A percentile compares a stretch with the other conserved stretches of the same genome.
These are phyloP conservation scores for Poecilia gillii DNA, from an alignment of 2,797 vertebrate species.

Conservation along the genomic window DNA sequence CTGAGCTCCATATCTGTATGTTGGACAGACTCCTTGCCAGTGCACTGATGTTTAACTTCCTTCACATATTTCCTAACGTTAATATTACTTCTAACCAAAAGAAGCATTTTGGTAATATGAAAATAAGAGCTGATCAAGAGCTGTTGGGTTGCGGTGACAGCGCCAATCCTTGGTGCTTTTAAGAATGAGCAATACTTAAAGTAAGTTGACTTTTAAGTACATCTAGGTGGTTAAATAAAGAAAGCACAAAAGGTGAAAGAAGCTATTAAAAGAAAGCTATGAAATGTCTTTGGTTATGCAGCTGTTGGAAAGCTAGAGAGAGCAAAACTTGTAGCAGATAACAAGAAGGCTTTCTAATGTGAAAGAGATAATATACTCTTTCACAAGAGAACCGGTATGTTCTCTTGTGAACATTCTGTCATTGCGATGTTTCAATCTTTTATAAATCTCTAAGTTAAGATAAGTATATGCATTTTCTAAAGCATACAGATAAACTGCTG, in stretches of 20 bases:
- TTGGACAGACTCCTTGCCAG: neutral
- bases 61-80: neutral
- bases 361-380: neutral
- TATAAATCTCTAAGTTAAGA: neutral
- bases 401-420: neutral
- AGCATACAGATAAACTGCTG: neutral
- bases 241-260: neutral
- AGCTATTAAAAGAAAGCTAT: neutral
- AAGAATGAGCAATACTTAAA: neutral
- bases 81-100: neutral
- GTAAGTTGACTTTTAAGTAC: neutral
- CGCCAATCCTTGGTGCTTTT: neutral
- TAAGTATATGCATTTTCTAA: neutral
- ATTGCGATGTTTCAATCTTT: neutral
- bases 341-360: neutral
- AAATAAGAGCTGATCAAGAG: neutral
- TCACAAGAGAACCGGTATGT: too few relatives aligned
- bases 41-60: neutral
- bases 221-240: neutral
- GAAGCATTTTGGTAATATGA: neutral
- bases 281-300: neutral
- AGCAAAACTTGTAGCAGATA: neutral
- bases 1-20: neutral
- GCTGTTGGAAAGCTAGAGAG: neutral
- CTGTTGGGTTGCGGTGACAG: neutral